phyloP scores from a whole-genome alignment of 1,140 invertebrate species.

The Teleopsis dalmanni region DNA sequence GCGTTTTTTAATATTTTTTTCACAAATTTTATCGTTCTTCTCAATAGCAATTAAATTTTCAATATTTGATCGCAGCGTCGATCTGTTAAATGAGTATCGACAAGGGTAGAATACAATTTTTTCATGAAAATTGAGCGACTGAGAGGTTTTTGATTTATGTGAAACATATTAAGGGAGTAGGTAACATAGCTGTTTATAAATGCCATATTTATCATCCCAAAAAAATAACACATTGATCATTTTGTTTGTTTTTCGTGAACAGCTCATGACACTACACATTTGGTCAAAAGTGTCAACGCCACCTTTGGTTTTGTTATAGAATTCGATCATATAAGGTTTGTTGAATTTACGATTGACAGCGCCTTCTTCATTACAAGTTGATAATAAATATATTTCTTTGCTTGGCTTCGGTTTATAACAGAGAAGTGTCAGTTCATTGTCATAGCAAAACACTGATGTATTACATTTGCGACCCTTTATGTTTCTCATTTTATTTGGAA shows the following conservation, averaged over 20 bases:
- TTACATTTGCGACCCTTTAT: background rate
- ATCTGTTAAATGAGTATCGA: background rate
- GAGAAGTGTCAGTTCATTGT: slow-evolving; percentile 15
- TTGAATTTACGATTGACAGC: slow-evolving; percentile 16
- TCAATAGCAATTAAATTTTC: too few relatives aligned
- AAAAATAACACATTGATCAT: slow-evolving; percentile 1
- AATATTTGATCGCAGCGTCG: background rate
- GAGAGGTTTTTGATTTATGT: background rate
- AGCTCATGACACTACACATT: slow-evolving; percentile 16
- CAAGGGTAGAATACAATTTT: background rate
- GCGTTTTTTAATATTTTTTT: too few relatives aligned
- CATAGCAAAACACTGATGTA: slow-evolving; percentile 13
- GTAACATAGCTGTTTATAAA: background rate
- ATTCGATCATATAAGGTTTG: slow-evolving; percentile 41
- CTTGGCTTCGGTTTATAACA: slow-evolving; percentile 15
- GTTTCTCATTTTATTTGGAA: slow-evolving; percentile 14
- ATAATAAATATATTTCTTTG: slow-evolving; percentile 15
- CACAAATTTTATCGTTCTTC: too few relatives aligned
- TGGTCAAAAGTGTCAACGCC: slow-evolving; percentile 41
- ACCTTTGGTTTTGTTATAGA: slow-evolving; percentile 44
- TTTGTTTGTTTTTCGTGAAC: background rate
- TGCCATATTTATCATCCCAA: background rate
- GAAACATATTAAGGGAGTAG: background rate
- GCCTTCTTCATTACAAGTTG: slow-evolving; percentile 14
- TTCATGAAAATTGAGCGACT: background rate